Conservation (phyloP, 2,113 vertebrate genomes). For the Hyperopisus bebe region DNA sequence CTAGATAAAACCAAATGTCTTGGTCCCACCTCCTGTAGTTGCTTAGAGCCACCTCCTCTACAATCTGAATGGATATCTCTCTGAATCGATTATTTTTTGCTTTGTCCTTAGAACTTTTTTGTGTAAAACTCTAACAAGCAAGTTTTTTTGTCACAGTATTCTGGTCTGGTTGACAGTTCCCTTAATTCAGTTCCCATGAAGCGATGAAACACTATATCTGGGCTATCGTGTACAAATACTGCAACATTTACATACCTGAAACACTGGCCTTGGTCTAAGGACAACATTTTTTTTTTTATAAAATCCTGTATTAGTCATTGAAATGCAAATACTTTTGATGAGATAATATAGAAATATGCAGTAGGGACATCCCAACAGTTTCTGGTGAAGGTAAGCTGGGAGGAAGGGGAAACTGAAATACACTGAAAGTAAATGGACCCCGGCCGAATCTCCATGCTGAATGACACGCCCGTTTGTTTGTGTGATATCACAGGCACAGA, state of each 20-base stretch:
- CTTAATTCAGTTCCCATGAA: neutral
- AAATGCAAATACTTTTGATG: neutral
- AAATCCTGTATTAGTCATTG: neutral
- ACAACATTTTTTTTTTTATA: neutral
- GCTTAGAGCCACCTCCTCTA: no score
- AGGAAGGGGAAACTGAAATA: neutral
- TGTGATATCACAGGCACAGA: neutral
- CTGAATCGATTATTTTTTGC: neutral
- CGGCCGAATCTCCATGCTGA: neutral
- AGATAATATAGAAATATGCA: neutral
- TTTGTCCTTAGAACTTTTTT: neutral
- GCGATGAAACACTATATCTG: neutral
- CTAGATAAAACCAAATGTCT: neutral
- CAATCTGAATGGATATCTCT: no score
- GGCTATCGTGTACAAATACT: neutral
- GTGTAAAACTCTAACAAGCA: neutral
- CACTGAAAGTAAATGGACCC: no score
- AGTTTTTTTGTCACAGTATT: neutral
- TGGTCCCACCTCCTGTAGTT: no score
- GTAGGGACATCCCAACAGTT: neutral
- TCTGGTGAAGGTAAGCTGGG: neutral
- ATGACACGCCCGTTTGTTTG: neutral
- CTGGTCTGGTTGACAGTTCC: neutral
- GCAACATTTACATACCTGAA: neutral
- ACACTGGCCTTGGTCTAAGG: neutral